These are phyloP conservation scores for Sphaerodactylus townsendi DNA, from an alignment of 2,113 vertebrate species.

Conservation along the genomic window DNA sequence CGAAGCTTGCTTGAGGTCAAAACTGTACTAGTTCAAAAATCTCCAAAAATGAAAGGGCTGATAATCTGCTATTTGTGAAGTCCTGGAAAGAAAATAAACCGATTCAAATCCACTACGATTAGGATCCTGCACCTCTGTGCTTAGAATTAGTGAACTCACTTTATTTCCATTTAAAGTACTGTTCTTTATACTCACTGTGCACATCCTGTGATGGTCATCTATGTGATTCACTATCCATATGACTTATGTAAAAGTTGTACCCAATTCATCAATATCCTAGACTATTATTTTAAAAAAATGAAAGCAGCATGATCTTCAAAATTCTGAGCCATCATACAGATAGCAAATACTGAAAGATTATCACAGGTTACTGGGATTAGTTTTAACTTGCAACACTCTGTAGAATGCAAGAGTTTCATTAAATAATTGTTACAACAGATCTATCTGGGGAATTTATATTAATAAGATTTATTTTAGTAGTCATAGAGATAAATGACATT, in stretches of 20 bases:
- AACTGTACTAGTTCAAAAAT: background rate
- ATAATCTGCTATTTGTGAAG: background rate
- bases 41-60: background rate
- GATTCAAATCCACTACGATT: background rate
- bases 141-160: background rate
- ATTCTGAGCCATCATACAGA: background rate
- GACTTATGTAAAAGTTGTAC: background rate
- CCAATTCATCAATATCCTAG: background rate
- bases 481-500: background rate
- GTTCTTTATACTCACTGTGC: background rate
- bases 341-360: conserved; percentile 6
- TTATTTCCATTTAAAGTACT: background rate
- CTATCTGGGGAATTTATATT: background rate
- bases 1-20: background rate
- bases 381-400: background rate
- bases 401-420: background rate
- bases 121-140: background rate
- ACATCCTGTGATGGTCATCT: background rate
- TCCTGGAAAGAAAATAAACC: background rate
- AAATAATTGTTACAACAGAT: background rate
- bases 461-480: background rate
- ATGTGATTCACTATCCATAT: background rate
- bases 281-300: background rate
- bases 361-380: background rate
- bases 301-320: too few relatives aligned